Conservation (phyloP, 1,140 invertebrate species). For the Listronotus oregonensis region DNA sequence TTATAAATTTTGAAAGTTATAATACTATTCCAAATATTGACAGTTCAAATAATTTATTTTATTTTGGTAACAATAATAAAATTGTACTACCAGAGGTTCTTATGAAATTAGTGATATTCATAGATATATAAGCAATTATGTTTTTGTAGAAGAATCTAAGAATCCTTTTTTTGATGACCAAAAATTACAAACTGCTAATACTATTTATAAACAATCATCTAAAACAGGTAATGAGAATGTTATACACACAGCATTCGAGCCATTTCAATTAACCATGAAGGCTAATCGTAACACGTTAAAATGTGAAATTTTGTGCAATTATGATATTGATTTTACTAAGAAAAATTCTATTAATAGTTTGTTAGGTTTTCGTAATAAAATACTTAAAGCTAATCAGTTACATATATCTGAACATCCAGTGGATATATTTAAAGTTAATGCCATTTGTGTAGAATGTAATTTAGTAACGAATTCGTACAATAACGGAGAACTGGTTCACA, state of each 20-base stretch:
- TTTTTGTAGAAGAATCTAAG: not conserved
- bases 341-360: not conserved
- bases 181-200: too few relatives aligned
- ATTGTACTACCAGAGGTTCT: constrained; percentile 1
- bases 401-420: constrained; percentile 32
- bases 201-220: too few relatives aligned
- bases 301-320: constrained; percentile 1
- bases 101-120: constrained; percentile 4
- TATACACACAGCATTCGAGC: not conserved
- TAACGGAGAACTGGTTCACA: not conserved
- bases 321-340: not conserved
- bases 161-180: too few relatives aligned
- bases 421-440: constrained; percentile 42
- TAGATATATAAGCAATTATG: not conserved
- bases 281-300: not conserved
- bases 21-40: not conserved
- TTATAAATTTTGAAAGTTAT: constrained; percentile 6
- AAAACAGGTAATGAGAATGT: not conserved
- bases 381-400: not conserved
- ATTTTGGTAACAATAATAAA: not conserved
- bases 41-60: not conserved
- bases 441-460: constrained; percentile 20
- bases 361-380: not conserved
- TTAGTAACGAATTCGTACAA: not conserved
- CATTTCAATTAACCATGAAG: not conserved